Evolutionary conservation across 2,797 vertebrate genomes (phyloP), one percentile per base, ranked within the genome.

Genomic region (Danio albolineatus): DNA sequence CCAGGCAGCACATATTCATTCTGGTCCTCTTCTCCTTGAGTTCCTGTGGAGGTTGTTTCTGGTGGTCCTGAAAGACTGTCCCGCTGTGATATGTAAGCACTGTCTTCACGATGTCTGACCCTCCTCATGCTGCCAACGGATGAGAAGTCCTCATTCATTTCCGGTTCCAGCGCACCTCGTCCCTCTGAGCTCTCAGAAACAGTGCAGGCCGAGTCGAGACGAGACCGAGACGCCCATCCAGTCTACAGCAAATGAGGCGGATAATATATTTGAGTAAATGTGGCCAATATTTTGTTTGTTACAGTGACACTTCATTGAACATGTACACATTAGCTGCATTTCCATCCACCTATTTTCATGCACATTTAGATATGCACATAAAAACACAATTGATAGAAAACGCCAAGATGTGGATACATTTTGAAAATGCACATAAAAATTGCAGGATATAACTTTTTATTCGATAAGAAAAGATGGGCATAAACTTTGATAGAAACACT

Each of bases 1-100:
- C 87, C 95, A 54, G 96, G 96, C 88, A 96, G 94, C 62, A 99
- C 96, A 0, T 99, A 98, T 85, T 95, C 97, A 0, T 96, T 95
- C 85, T 94, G 91, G 28, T 97, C 96, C 79, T 97, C 96, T 86
- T 95, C 95, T 53, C 81, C 86, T 73, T 92, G 90, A 4, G 89
- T 88, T 16, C 93, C 90, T 6, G 87, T 91, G 51, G 91, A 92
- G 0, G 92, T 90, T 38, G 82, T 83, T 61, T 85, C 82, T 0
- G 92, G 92, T 4, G 89, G 92, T 0, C 94, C 92, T 0, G 95
- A 95, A 82, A 96, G 81, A 88, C 96, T 98, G 85, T 95, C 95
- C 60, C 95, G 93, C 88, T 97, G 97, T 0, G 96, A 97, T 53
- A 96, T 88, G 83, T 97, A 97, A 9, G 96, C 96, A 0, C 96